Base-by-base conservation (phyloP, 2,888 invertebrate species). In the Nasonovia ribisnigri region DNA sequence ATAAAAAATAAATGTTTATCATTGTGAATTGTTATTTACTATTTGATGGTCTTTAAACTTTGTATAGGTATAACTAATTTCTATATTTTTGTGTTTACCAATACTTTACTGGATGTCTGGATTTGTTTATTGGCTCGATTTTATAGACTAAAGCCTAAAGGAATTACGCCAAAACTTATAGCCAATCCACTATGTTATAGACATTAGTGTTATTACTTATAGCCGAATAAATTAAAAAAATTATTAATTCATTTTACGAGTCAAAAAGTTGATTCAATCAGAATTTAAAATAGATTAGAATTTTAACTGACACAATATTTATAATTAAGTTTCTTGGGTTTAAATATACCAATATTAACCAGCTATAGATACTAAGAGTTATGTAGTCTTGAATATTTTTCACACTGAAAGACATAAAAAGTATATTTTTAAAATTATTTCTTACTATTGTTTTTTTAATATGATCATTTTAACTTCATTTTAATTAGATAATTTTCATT, bases 81-180 rank as follows among this genome's bases (percentile, higher is more conserved):
- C 16, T 60, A 89, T 57, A 48, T 86, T 46, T 84, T 84, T 91
- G 51, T 91, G 57, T 91, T 43, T 57, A 91, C 57, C 26, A 57
- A 84, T 86, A 57, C 57, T 57, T 86, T 24, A 57, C 43, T 84
- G 20, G n/a, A 57, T 57, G 57, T 86, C 43, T 84, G 20, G 43
- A 57, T 57, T 86, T 86, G 86, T 91, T 91, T 90, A 90, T 90
- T 91, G 84, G 36, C 57, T 91, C 57, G 46, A 57, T 86, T 91
- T 91, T 57, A 91, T 86, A 24, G 26, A 86, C 54, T 54, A 54
- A 86, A n/a, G n/a, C 43, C 43, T 54, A 84, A 91, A 57, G 77
- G 42, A 91, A 29, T 51, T 54, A 91, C 42, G 42, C 51, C 36
- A 84, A 84, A 84, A 51, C 20, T 8, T 91, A 91, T 77, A 90